Percentiles rank a stretch among this genome's conserved stretches.
Evolutionary conservation across 2,797 vertebrate species (phyloP).

Genomic region (Tamandua tetradactyla): DNA sequence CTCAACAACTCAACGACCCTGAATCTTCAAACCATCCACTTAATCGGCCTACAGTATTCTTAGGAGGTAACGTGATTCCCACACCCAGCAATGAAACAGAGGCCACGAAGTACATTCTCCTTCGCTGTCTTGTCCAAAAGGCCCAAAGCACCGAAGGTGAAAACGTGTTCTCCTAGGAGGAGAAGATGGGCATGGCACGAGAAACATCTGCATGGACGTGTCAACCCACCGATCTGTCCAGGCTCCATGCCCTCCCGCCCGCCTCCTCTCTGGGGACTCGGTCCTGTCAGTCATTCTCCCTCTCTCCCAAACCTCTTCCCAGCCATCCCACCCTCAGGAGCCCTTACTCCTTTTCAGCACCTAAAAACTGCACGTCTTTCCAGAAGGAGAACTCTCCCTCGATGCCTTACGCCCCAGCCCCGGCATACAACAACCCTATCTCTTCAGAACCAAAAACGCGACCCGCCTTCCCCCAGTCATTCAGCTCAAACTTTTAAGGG

Average conservation of each 20-base stretch:
- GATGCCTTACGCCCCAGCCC: background rate
- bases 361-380: background rate
- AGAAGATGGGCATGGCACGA: too few species aligned
- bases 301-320: background rate
- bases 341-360: background rate
- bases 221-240: background rate
- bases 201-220: too few species aligned
- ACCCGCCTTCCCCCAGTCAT: background rate
- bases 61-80: too few species aligned
- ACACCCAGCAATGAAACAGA: too few species aligned
- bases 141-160: too few species aligned
- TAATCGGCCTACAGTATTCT: background rate
- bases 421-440: background rate
- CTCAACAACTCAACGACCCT: background rate
- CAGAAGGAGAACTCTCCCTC: background rate
- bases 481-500: background rate
- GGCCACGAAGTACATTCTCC: too few species aligned
- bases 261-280: background rate
- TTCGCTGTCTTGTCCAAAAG: too few species aligned
- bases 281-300: background rate
- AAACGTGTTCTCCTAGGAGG: too few species aligned
- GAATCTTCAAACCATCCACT: background rate
- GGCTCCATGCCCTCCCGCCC: background rate
- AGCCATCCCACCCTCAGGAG: background rate
- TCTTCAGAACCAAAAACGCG: background rate